Conservation (phyloP, 2,888 invertebrate genomes). For the Netelia virgata region DNA sequence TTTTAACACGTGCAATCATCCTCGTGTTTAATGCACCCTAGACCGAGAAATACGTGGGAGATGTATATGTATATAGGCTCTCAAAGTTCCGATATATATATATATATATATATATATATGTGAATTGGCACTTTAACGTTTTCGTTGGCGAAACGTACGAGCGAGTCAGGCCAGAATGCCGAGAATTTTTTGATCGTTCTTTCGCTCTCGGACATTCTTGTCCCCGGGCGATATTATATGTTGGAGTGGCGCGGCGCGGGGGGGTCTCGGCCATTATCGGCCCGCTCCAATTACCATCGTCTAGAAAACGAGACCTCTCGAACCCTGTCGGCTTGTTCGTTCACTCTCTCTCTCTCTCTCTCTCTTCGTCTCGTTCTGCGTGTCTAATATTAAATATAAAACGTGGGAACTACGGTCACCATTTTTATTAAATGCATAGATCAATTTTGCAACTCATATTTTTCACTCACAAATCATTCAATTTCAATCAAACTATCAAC, state of each 20-base stretch:
- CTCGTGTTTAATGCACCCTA: background rate
- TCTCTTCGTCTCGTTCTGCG: conserved; percentile 1
- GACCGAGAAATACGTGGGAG: conserved; percentile 22
- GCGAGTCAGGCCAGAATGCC: conserved; percentile 32
- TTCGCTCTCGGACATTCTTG: conserved; percentile 51
- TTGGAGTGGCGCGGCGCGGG: background rate
- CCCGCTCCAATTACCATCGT: conserved; percentile 70
- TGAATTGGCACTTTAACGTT: conserved; percentile 43
- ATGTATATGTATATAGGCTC: background rate
- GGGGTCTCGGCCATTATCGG: conserved; percentile 65
- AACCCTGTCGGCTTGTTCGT: conserved; percentile 67
- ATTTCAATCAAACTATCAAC: conserved; percentile 16
- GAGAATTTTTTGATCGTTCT: conserved; percentile 49
- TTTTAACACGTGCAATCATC: conserved; percentile 6
- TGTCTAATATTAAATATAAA: conserved; percentile 3
- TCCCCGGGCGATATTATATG: conserved; percentile 67
- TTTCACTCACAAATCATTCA: background rate
- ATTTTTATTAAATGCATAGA: conserved; percentile 9
- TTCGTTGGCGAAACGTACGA: conserved; percentile 42
- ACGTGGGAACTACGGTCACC: background rate
- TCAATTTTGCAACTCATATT: background rate
- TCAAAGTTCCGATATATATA: conserved; percentile 35
- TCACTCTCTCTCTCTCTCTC: conserved; percentile 65
- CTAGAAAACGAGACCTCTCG: conserved; percentile 60
- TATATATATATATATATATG: conserved; percentile 48